These are phyloP conservation scores for Lycaena phlaeas DNA, from an alignment of 2,888 invertebrate genomes.

Conservation along the genomic window DNA sequence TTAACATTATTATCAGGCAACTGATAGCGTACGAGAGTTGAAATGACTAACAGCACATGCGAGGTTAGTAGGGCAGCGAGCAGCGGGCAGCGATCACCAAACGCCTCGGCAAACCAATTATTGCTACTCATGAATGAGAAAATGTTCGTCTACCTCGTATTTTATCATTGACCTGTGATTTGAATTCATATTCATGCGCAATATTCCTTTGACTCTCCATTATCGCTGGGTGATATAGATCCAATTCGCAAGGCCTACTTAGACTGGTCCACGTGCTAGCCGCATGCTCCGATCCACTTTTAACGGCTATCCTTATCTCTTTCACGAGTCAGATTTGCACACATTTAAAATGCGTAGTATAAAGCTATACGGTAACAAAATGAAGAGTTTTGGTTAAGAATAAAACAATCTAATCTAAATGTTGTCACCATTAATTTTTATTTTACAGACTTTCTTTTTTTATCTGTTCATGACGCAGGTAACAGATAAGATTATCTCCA, in stretches of 20 bases:
- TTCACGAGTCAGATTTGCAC: background rate
- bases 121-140: slow-evolving; percentile 3
- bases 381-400: background rate
- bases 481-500: background rate
- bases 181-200: slow-evolving; percentile 6
- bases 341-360: background rate
- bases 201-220: slow-evolving; percentile 7
- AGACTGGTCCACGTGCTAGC: slow-evolving; percentile 1
- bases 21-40: slow-evolving; percentile 1
- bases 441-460: background rate
- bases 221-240: slow-evolving; percentile 15
- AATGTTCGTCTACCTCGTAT: background rate
- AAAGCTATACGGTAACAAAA: background rate
- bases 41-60: slow-evolving; percentile 1
- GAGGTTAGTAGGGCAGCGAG: slow-evolving; percentile 11
- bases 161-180: slow-evolving; percentile 6
- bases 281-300: slow-evolving; percentile 5
- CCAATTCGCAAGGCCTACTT: slow-evolving; percentile 1
- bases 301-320: slow-evolving; percentile 1
- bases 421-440: too few species aligned
- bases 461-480: background rate
- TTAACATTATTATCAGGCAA: slow-evolving; percentile 1
- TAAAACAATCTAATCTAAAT: background rate
- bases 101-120: background rate
- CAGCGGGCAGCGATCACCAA: too few species aligned